Evolutionary conservation across 2,113 vertebrate genomes (phyloP), one percentile per base, ranked within the genome.

Genomic region (Carettochelys insculpta): DNA sequence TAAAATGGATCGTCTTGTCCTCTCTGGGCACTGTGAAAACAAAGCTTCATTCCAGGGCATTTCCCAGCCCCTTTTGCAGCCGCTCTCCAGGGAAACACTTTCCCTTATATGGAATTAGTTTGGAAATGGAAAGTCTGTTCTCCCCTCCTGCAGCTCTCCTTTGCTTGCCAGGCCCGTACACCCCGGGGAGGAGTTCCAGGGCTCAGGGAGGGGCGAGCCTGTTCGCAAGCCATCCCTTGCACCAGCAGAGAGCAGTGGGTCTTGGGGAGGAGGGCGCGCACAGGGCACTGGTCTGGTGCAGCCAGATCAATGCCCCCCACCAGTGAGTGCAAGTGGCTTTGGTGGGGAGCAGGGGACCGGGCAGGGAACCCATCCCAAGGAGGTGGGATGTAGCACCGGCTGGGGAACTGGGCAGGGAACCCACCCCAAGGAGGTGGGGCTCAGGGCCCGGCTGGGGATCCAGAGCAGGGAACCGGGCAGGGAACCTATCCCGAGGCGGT

Each of bases 71-170:
- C 31, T 31, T 25, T 24, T 50, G 38, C 0, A 0, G 20, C 16
- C 13, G 5, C 16, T 9, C 78, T 34, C 1, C 0, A 81, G 45
- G 41, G 82, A 61, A 92, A 50, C 25, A 24, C 0, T 0, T 50
- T 80, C 34, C 75, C 73, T 92, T 56, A 68, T 77, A 58, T 71
- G 77, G 80, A 86, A 52, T 12, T n/a, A 13, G n/a, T 34, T 87
- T 31, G 41, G 22, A n/a, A 7, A 58, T 3, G 17, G 45, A n/a
- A 20, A 7, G 19, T 5, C 48, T 45, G 8, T 43, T 65, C 16
- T 12, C 34, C 38, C 58, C 2, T 27, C 0, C 51, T 12, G 0
- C 54, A 31, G 3, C 65, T 51, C 82, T 52, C 10, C 47, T 56
- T 45, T 2, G 0, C 76, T 12, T 27, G 50, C 81, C 27, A 11